These are phyloP conservation scores for Zosterops borbonicus DNA, from an alignment of 2,113 vertebrate species.

Conservation along the genomic window DNA sequence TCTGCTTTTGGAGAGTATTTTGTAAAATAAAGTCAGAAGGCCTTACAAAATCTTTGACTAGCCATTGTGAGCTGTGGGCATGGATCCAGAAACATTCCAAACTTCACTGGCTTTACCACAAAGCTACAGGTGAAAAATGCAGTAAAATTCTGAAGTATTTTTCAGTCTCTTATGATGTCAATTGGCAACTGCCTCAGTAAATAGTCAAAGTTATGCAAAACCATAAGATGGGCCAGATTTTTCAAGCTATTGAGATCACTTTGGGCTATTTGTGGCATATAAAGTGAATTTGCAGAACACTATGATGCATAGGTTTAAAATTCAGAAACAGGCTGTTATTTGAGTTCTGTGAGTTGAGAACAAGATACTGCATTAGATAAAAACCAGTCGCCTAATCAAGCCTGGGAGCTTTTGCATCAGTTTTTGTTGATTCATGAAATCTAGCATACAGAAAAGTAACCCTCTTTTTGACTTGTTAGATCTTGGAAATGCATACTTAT, in stretches of 20 bases:
- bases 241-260: neutral
- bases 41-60: neutral
- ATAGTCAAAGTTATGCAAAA: neutral
- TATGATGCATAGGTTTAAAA: neutral
- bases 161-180: neutral
- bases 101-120: neutral
- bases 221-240: neutral
- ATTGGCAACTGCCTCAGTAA: neutral
- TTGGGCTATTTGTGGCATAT: neutral
- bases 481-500: neutral
- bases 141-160: neutral
- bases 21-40: neutral
- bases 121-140: neutral
- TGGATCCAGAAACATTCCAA: neutral
- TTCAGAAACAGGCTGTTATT: neutral
- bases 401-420: neutral
- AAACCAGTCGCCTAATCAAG: neutral
- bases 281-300: neutral
- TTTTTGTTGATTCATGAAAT: neutral
- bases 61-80: neutral
- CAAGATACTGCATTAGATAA: neutral
- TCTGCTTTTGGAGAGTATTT: neutral
- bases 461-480: neutral
- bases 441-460: neutral
- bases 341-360: neutral